phyloP scores from a whole-genome alignment of 2,797 vertebrate genomes.

The Enteromius mattozi region DNA sequence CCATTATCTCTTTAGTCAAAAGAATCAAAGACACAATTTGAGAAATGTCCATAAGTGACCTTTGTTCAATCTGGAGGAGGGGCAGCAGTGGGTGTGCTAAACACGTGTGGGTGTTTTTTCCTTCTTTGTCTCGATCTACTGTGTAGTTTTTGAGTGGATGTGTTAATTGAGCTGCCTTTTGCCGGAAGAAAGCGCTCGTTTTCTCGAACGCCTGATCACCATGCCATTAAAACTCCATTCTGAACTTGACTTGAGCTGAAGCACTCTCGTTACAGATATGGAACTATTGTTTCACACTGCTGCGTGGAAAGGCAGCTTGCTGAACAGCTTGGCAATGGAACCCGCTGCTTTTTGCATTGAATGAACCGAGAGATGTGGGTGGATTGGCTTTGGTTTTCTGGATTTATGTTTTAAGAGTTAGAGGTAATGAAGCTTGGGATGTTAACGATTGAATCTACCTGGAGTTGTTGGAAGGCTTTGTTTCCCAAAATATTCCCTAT shows the following conservation, averaged over 20 bases:
- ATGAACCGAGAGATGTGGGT: constrained; percentile 15
- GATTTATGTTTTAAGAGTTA: constrained; percentile 34
- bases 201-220: constrained; percentile 59
- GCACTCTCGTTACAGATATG: constrained; percentile 53
- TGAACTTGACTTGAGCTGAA: constrained; percentile 60
- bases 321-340: constrained; percentile 18
- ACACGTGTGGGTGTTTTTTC: constrained; percentile 1
- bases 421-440: constrained; percentile 29
- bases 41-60: not conserved
- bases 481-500: constrained; percentile 33
- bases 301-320: not conserved
- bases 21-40: not conserved
- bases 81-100: constrained; percentile 3
- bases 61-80: not conserved
- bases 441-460: constrained; percentile 36
- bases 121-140: constrained; percentile 21
- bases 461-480: constrained; percentile 18
- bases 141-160: constrained; percentile 9
- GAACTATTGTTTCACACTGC: constrained; percentile 41
- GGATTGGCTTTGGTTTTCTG: constrained; percentile 35
- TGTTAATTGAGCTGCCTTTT: constrained; percentile 64
- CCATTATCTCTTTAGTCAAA: not conserved
- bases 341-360: constrained; percentile 4
- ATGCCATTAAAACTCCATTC: constrained; percentile 70
- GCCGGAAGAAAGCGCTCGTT: constrained; percentile 54